Conservation (phyloP, 2,113 vertebrate species). For the Chaetorhynchus papuensis region DNA sequence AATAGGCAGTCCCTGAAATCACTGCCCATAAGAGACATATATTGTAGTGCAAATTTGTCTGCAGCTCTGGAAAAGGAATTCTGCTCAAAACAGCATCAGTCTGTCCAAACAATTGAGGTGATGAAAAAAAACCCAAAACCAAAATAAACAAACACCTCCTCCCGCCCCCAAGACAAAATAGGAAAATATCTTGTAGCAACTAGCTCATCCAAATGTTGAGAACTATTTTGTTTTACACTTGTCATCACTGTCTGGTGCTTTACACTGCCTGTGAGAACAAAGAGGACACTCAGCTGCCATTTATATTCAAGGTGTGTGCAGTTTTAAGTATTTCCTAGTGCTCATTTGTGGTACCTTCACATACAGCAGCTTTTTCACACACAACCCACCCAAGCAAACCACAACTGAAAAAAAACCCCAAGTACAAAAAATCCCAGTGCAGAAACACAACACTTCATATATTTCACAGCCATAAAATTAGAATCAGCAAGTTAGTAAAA, state of each 20-base stretch:
- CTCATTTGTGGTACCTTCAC: background rate
- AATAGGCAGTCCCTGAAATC: background rate
- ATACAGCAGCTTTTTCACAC: background rate
- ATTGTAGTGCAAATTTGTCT: background rate
- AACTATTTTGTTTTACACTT: background rate
- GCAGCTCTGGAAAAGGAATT: background rate
- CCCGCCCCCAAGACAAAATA: background rate
- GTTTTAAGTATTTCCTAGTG: background rate
- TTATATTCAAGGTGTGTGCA: background rate
- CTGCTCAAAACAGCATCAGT: background rate
- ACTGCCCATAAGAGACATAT: background rate
- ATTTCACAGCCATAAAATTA: background rate
- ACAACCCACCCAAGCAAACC: background rate
- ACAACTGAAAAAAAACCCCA: background rate
- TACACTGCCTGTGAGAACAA: background rate
- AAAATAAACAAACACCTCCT: background rate
- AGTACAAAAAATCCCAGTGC: background rate
- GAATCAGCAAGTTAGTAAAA: background rate
- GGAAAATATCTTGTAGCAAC: background rate
- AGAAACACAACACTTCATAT: background rate
- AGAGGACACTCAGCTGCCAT: background rate
- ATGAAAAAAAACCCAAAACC: background rate
- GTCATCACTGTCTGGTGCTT: background rate
- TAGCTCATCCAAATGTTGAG: background rate
- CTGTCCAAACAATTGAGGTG: background rate